phyloP scores from a whole-genome alignment of 2,113 vertebrate species.

The Engraulis encrasicolus region DNA sequence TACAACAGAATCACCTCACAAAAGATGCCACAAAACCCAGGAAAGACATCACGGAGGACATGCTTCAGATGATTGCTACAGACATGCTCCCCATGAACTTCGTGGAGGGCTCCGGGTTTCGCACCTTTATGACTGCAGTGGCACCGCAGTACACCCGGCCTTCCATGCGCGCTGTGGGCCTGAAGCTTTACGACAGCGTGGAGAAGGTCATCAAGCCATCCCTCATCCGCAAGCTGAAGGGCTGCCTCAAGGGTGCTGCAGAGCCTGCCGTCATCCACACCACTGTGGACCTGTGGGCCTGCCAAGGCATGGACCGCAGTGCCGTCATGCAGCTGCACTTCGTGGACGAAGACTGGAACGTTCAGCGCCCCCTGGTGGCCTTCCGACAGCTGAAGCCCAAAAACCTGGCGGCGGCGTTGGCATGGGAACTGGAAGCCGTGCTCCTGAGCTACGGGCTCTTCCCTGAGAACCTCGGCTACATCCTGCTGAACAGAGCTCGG shows the following conservation, averaged over 20 bases:
- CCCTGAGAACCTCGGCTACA: conserved; percentile 69
- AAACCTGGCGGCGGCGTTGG: conserved; percentile 50
- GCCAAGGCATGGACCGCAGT: conserved; percentile 55
- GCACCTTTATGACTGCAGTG: conserved; percentile 68
- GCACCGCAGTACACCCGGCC: conserved; percentile 65
- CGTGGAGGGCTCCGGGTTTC: conserved; percentile 75
- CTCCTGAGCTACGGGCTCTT: conserved; percentile 77
- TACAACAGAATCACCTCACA: neutral
- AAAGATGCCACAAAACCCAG: conserved; percentile 58
- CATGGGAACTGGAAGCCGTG: conserved; percentile 71
- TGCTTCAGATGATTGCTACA: conserved; percentile 75
- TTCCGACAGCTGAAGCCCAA: conserved; percentile 68
- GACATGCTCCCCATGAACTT: conserved; percentile 81
- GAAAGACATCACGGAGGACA: conserved; percentile 54
- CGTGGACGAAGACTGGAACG: conserved; percentile 68
- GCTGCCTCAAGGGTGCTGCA: conserved; percentile 53
- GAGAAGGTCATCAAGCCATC: conserved; percentile 74
- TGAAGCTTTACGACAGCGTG: conserved; percentile 74
- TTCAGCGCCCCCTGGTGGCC: conserved; percentile 70
- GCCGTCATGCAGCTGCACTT: conserved; percentile 75
- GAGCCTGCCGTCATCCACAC: conserved; percentile 62
- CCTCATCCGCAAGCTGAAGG: conserved; percentile 73
- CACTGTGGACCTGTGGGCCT: conserved; percentile 73
- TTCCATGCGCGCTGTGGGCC: conserved; percentile 65
- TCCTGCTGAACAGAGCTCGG: conserved; percentile 72